Evolutionary conservation across 2,888 invertebrate genomes (phyloP), one percentile per base, ranked within the genome.

Genomic region (Drosophila lutescens): DNA sequence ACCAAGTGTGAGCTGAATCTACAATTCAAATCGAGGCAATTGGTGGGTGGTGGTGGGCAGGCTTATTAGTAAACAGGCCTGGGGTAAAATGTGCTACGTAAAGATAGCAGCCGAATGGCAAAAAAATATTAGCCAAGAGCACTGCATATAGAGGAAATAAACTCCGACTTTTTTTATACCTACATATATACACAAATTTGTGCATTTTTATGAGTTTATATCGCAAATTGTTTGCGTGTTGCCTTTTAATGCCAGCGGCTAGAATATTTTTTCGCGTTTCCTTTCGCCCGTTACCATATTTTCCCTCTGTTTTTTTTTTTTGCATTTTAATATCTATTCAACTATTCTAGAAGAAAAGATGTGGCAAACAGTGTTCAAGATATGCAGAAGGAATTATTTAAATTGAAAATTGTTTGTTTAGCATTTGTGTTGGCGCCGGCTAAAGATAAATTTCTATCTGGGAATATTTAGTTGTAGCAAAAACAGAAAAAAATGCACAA

Each of bases 321-420:
- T 23, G 2, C 26, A 6, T 26, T 71, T 59, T 68, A 74, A 71
- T 71, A 71, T 56, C 66, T 54, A 58, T 54, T 56, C 74, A 74
- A 67, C 53, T 54, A 67, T 67, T 36, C 51, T 10, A 23, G 32
- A 36, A 38, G 38, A 30, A 26, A 43, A 32, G 47, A 46, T 50
- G 43, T 58, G 43, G 51, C 50, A 61, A 55, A 60, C 49, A 34
- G 40, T 58, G 46, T 53, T 50, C 53, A 67, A 77, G 75, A 69
- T 80, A 77, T 69, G 72, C 78, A 56, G 23, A 66, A 56, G 44
- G 71, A 83, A 83, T 73, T 71, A 88, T 88, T 84, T 76, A 72
- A 88, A 78, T 84, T 86, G 66, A 78, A 88, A 86, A 74, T 72
- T 67, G 71, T 78, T 75, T 74, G 68, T 74, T 68, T 75, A 76